phyloP scores from a whole-genome alignment of 2,888 invertebrate species.

The Petrolisthes manimaculis region DNA sequence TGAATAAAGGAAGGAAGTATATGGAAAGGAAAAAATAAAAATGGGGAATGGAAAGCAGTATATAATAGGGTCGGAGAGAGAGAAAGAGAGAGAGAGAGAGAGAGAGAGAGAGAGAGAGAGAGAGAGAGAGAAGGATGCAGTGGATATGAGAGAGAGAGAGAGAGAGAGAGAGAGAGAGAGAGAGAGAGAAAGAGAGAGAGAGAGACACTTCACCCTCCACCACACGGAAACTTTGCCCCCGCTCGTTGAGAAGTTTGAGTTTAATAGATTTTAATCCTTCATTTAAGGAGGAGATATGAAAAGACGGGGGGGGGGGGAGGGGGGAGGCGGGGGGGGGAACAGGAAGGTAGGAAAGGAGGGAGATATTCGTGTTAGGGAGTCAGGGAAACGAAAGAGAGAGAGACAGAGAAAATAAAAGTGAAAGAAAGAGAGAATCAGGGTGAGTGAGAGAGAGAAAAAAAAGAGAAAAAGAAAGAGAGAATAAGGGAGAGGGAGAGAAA shows the following conservation, averaged over 20 bases:
- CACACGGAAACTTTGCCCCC: slow-evolving; percentile 48
- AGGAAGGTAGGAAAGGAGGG: neutral
- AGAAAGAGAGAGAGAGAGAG: no score
- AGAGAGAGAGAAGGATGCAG: slow-evolving; percentile 34
- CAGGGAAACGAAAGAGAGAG: neutral
- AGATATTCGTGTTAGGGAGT: neutral
- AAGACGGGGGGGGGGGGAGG: slow-evolving; percentile 37
- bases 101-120: no score
- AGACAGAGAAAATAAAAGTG: neutral
- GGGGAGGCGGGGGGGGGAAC: neutral
- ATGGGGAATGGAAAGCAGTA: no score
- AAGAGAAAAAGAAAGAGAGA: neutral
- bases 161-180: slow-evolving; percentile 12
- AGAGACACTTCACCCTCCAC: slow-evolving; percentile 3
- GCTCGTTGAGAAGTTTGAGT: slow-evolving; percentile 59
- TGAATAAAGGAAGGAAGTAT: no score
- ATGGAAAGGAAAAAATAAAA: no score
- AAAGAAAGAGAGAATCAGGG: neutral
- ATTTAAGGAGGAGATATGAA: slow-evolving; percentile 62
- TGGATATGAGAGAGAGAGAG: neutral
- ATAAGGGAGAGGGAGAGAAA: neutral
- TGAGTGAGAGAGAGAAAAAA: neutral
- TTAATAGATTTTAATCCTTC: slow-evolving; percentile 62
- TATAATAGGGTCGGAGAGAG: no score
- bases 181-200: neutral